phyloP scores from a whole-genome alignment of 2,113 vertebrate genomes.

The Carassius auratus region DNA sequence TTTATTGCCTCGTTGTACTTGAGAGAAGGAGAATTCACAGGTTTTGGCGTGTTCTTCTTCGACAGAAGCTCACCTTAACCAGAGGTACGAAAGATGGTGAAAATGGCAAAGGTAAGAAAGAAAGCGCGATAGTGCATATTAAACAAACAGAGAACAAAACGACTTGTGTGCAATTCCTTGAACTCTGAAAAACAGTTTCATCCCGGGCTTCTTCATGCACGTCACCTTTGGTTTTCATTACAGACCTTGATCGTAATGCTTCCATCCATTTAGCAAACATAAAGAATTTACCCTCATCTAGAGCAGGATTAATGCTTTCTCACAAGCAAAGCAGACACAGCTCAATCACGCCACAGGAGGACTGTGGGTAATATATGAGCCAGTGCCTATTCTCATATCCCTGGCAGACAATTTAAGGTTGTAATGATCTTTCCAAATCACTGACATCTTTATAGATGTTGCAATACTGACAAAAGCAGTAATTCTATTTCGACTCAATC shows the following conservation, averaged over 20 bases:
- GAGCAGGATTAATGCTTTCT: constrained; percentile 54
- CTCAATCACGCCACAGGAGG: constrained; percentile 57
- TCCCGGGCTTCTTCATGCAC: constrained; percentile 67
- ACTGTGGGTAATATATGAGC: constrained; percentile 59
- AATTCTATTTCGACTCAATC: constrained; percentile 80
- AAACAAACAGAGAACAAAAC: background rate
- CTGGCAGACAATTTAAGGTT: constrained; percentile 60
- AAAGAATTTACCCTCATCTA: constrained; percentile 47
- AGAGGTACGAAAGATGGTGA: background rate
- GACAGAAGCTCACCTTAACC: constrained; percentile 26
- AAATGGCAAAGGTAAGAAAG: background rate
- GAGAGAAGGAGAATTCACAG: constrained; percentile 59
- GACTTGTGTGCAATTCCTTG: constrained; percentile 54
- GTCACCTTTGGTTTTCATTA: constrained; percentile 58
- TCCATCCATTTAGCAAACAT: constrained; percentile 49
- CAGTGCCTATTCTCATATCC: constrained; percentile 62
- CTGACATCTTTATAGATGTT: constrained; percentile 80
- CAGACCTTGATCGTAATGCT: constrained; percentile 49
- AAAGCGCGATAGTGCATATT: background rate
- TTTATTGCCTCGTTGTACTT: constrained; percentile 79
- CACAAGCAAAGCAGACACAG: constrained; percentile 48
- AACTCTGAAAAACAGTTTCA: constrained; percentile 51
- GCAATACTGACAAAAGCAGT: constrained; percentile 78
- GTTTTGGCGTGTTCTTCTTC: constrained; percentile 39
- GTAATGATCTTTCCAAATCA: constrained; percentile 61